Evolutionary conservation across 2,113 vertebrate genomes (phyloP).

Genomic region (Scytalopus superciliaris): DNA sequence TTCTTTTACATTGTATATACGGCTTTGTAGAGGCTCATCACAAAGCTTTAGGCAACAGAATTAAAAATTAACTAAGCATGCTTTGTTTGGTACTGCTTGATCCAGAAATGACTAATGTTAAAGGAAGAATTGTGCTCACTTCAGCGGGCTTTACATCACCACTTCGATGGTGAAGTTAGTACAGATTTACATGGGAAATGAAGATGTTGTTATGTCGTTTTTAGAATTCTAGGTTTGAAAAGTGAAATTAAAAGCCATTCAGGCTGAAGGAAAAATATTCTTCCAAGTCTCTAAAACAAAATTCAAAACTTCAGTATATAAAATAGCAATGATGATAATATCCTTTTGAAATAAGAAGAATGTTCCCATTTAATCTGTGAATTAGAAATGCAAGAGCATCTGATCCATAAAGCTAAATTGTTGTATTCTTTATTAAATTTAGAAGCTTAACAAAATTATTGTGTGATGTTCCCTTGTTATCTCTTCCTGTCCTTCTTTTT

Average conservation of each 20-base stretch:
- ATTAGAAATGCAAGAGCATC: constrained; percentile 1
- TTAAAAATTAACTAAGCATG: neutral
- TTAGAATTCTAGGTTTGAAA: neutral
- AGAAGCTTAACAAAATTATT: constrained; percentile 22
- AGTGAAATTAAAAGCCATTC: constrained; percentile 7
- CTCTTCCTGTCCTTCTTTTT: neutral
- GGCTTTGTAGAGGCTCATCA: neutral
- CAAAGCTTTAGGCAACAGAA: neutral
- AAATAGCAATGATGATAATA: neutral
- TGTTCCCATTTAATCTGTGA: neutral
- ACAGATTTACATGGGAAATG: neutral
- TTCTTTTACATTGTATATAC: neutral
- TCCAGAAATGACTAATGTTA: neutral
- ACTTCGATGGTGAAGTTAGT: neutral
- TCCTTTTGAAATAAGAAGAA: neutral
- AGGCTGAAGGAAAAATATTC: neutral
- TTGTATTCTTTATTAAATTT: constrained; percentile 32
- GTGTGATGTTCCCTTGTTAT: neutral
- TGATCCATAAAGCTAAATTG: neutral
- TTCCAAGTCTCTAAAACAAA: neutral
- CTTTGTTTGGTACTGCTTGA: neutral
- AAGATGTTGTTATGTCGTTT: neutral
- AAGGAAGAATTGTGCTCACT: neutral
- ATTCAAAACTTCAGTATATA: neutral
- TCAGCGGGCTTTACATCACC: neutral